phyloP scores from a whole-genome alignment of 2,797 vertebrate species.

The Parauchenoglanis ngamensis region DNA sequence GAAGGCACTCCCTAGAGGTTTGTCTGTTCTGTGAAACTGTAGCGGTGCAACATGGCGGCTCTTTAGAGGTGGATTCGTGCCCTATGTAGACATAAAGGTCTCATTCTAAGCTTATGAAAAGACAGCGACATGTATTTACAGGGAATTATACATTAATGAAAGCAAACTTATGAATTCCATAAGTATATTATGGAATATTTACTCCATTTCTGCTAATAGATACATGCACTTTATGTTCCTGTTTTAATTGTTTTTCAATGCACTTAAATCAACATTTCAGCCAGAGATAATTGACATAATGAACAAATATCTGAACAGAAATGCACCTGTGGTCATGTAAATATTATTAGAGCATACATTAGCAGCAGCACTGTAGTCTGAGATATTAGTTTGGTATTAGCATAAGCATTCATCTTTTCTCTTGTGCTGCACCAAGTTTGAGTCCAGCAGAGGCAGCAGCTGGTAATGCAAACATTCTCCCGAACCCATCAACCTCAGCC shows the following conservation, averaged over 20 bases:
- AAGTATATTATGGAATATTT: too few species aligned
- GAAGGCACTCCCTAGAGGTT: too few species aligned
- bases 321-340: neutral
- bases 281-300: neutral
- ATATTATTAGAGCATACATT: neutral
- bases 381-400: neutral
- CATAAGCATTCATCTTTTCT: neutral
- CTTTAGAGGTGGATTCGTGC: too few species aligned
- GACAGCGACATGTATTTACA: too few species aligned
- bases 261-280: conserved; percentile 6
- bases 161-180: too few species aligned
- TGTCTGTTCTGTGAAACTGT: too few species aligned
- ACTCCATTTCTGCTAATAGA: too few species aligned
- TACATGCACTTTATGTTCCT: neutral
- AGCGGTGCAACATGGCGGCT: too few species aligned
- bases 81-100: too few species aligned
- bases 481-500: conserved; percentile 14
- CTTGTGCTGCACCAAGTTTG: neutral
- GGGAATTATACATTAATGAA: too few species aligned
- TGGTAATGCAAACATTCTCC: neutral
- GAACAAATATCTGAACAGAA: neutral
- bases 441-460: conserved; percentile 14
- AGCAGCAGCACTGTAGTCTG: neutral
- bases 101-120: too few species aligned
- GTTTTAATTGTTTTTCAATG: neutral